These are phyloP conservation scores for Ooceraea biroi DNA, from an alignment of 1,140 invertebrate genomes.

Conservation along the genomic window DNA sequence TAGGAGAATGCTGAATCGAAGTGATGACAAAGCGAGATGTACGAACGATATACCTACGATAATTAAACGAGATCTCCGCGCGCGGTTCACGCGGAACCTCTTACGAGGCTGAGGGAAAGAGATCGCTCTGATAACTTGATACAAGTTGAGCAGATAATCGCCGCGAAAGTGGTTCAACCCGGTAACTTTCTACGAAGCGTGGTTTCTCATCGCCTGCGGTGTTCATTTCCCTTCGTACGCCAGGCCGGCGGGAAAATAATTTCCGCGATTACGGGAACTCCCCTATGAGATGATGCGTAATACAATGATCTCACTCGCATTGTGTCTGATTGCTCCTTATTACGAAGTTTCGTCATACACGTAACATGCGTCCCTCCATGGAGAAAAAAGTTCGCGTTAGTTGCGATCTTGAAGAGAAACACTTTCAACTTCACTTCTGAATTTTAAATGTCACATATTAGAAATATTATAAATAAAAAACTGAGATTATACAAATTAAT, in stretches of 20 bases:
- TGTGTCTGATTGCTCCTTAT: no score
- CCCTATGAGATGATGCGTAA: background rate
- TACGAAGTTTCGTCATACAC: no score
- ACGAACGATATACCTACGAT: background rate
- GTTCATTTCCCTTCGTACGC: conserved; percentile 41
- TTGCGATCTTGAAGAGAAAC: no score
- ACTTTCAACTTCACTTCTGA: no score
- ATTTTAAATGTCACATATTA: background rate
- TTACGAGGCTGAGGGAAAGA: conserved; percentile 39
- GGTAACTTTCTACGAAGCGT: conserved; percentile 50
- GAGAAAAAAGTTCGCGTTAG: no score
- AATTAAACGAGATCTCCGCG: conserved; percentile 4
- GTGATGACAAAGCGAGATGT: background rate
- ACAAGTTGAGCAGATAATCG: conserved; percentile 40
- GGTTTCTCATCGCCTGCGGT: conserved; percentile 55
- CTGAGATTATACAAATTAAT: background rate
- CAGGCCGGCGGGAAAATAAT: conserved; percentile 33
- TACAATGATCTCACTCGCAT: conserved; percentile 25
- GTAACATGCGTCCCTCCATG: no score
- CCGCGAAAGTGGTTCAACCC: conserved; percentile 48
- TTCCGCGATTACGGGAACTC: conserved; percentile 49
- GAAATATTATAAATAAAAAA: background rate
- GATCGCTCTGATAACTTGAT: conserved; percentile 47
- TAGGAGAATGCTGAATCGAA: background rate
- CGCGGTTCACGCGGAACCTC: background rate